phyloP scores from a whole-genome alignment of 2,888 invertebrate genomes.

The Scaptomyza flava region DNA sequence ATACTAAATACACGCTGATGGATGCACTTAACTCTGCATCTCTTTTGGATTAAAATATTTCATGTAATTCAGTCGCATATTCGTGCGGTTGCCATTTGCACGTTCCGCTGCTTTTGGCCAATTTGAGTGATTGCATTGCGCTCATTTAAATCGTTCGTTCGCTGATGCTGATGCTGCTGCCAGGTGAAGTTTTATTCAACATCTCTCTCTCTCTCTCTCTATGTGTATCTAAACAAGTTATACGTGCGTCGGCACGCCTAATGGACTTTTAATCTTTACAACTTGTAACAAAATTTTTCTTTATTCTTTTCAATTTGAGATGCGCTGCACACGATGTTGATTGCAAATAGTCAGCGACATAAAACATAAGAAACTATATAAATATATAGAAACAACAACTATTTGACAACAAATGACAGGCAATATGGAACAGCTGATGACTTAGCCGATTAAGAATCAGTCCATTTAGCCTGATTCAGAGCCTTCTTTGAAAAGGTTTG shows the following conservation, averaged over 20 bases:
- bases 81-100: slow-evolving; percentile 73
- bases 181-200: too few species aligned
- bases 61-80: slow-evolving; percentile 57
- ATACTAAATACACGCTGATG: slow-evolving; percentile 80
- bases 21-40: slow-evolving; percentile 80
- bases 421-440: slow-evolving; percentile 45
- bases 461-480: too few species aligned
- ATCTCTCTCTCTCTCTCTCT: too few species aligned
- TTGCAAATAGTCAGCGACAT: slow-evolving; percentile 66
- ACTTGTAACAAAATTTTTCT: slow-evolving; percentile 63
- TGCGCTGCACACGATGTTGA: slow-evolving; percentile 47
- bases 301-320: slow-evolving; percentile 44
- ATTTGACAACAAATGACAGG: slow-evolving; percentile 31
- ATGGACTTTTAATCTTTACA: slow-evolving; percentile 80
- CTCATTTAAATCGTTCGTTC: slow-evolving; percentile 74
- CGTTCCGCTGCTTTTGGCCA: slow-evolving; percentile 78
- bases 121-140: slow-evolving; percentile 80
- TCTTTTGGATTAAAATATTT: slow-evolving; percentile 77
- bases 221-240: slow-evolving; percentile 58
- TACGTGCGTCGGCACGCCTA: slow-evolving; percentile 65
- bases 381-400: slow-evolving; percentile 30
- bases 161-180: slow-evolving; percentile 17
- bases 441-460: slow-evolving; percentile 35
- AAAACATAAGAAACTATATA: slow-evolving; percentile 22
- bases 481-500: too few species aligned